Conservation (phyloP, 2,797 vertebrate genomes). For the Carduelis carduelis region DNA sequence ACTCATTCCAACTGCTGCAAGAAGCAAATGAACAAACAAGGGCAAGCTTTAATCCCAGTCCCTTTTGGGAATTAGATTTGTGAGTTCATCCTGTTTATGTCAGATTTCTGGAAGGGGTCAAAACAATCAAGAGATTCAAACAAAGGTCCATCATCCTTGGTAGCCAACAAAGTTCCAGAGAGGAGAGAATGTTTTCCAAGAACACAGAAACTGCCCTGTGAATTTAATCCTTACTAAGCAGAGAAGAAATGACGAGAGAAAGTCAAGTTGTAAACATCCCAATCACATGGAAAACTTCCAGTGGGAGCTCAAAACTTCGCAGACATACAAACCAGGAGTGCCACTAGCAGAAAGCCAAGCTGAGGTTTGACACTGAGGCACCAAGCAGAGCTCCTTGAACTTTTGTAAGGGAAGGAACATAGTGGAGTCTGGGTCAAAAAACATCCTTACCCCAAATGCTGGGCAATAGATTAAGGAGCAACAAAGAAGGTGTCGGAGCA, state of each 20-base stretch:
- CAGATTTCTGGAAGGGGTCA: neutral
- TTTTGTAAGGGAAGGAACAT: fast-evolving
- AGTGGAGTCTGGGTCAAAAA: neutral
- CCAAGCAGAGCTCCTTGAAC: neutral
- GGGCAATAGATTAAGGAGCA: neutral
- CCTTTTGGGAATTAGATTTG: neutral
- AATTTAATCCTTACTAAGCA: neutral
- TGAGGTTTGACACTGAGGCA: neutral
- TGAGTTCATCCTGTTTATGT: neutral
- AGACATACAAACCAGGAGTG: neutral
- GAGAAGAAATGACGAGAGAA: neutral
- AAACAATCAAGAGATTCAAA: neutral
- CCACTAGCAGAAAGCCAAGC: neutral
- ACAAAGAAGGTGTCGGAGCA: neutral
- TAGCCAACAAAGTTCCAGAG: neutral
- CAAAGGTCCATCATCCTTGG: neutral
- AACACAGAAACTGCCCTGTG: neutral
- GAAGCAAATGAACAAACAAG: neutral
- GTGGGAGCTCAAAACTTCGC: neutral
- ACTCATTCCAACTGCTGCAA: neutral
- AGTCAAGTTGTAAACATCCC: neutral
- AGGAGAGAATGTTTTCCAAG: neutral
- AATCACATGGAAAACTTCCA: neutral
- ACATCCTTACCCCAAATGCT: neutral
- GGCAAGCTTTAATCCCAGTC: neutral